phyloP scores from a whole-genome alignment of 2,888 invertebrate species.

The Lydus trimaculatus region DNA sequence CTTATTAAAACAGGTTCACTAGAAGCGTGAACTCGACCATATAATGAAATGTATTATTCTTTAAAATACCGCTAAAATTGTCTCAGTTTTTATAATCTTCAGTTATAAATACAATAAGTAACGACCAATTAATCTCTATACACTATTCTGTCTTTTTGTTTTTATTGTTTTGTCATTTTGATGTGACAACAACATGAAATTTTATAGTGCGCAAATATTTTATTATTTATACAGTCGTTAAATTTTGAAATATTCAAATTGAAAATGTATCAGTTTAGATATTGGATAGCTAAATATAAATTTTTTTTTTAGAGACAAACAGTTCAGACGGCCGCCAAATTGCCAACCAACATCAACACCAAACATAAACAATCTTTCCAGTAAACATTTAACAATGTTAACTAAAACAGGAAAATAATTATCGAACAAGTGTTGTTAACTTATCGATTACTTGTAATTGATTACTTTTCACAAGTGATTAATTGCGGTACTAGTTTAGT shows the following conservation, averaged over 20 bases:
- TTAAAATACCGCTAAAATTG: constrained; percentile 54
- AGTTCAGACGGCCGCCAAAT: constrained; percentile 1
- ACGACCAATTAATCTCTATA: constrained; percentile 48
- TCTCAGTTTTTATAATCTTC: constrained; percentile 50
- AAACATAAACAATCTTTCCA: constrained; percentile 20
- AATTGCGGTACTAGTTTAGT: constrained; percentile 23
- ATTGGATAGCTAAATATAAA: neutral
- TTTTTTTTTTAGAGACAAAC: constrained; percentile 4
- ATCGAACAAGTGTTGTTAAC: constrained; percentile 31
- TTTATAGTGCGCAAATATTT: constrained; percentile 16
- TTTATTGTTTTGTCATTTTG: constrained; percentile 27
- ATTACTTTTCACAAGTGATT: constrained; percentile 33
- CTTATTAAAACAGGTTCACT: constrained; percentile 46
- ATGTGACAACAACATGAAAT: constrained; percentile 40
- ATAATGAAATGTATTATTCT: constrained; percentile 55
- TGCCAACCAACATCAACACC: neutral
- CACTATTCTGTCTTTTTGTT: constrained; percentile 11
- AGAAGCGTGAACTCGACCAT: constrained; percentile 49
- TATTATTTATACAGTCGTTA: constrained; percentile 6
- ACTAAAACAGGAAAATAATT: constrained; percentile 32
- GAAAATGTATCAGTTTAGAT: neutral
- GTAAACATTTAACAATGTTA: constrained; percentile 28
- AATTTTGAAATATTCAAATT: constrained; percentile 18
- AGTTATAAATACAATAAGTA: constrained; percentile 50
- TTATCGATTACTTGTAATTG: constrained; percentile 34